Evolutionary conservation across 2,888 invertebrate species (phyloP).

Genomic region (Watsonalla binaria): DNA sequence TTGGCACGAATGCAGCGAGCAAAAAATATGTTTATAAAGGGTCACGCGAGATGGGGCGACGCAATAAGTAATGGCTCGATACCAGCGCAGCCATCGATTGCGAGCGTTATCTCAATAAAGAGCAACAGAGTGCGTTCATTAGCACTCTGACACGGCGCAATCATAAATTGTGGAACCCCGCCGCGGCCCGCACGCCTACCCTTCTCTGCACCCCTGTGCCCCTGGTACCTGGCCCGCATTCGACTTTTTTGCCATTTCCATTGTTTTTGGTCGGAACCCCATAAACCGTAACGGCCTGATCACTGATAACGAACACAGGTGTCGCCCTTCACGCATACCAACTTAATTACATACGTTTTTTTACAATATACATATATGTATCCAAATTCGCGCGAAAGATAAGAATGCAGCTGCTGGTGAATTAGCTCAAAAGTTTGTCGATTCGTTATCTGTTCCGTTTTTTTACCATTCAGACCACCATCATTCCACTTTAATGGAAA

Average conservation of each 20-base stretch:
- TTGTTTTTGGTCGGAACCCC: slow-evolving; percentile 71
- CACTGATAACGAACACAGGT: slow-evolving; percentile 69
- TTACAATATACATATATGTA: slow-evolving; percentile 38
- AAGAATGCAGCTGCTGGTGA: slow-evolving; percentile 59
- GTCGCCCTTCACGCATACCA: slow-evolving; percentile 69
- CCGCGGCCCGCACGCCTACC: slow-evolving; percentile 68
- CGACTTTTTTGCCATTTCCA: slow-evolving; percentile 71
- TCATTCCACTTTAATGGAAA: slow-evolving; percentile 26
- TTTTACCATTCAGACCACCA: slow-evolving; percentile 35
- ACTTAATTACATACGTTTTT: slow-evolving; percentile 68
- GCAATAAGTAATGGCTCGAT: slow-evolving; percentile 67
- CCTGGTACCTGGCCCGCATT: slow-evolving; percentile 63
- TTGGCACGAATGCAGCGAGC: slow-evolving; percentile 56
- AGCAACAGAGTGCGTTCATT: slow-evolving; percentile 76
- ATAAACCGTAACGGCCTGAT: slow-evolving; percentile 71
- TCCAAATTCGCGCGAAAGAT: slow-evolving; percentile 58
- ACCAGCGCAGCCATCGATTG: slow-evolving; percentile 56
- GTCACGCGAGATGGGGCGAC: slow-evolving; percentile 65
- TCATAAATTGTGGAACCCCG: slow-evolving; percentile 77
- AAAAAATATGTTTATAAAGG: slow-evolving; percentile 57
- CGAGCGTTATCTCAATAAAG: slow-evolving; percentile 77
- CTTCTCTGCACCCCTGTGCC: slow-evolving; percentile 46
- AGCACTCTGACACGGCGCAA: slow-evolving; percentile 74
- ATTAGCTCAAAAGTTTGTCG: slow-evolving; percentile 47
- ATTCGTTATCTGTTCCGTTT: slow-evolving; percentile 39